Evolutionary conservation across 2,888 invertebrate species (phyloP).

Genomic region (Drosophila macrothrix): DNA sequence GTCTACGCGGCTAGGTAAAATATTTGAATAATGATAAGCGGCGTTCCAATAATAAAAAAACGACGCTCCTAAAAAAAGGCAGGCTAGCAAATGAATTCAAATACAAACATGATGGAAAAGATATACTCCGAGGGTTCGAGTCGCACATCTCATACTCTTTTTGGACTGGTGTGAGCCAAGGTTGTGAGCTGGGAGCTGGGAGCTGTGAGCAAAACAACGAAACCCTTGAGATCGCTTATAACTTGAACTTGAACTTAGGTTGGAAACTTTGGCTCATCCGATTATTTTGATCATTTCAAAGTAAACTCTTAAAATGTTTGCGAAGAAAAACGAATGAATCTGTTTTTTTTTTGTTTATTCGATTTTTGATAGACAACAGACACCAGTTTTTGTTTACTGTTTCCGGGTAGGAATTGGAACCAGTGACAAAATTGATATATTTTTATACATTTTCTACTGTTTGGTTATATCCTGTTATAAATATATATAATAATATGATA

Average conservation of each 20-base stretch:
- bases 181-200: neutral
- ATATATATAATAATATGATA: neutral
- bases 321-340: neutral
- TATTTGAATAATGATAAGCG: conserved; percentile 78
- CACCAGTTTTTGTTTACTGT: neutral
- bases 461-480: neutral
- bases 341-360: neutral
- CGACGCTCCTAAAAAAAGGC: conserved; percentile 19
- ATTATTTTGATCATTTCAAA: neutral
- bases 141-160: conserved; percentile 24
- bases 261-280: neutral
- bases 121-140: neutral
- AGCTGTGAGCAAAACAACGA: neutral
- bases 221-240: neutral
- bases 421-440: neutral
- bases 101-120: conserved; percentile 17
- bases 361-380: neutral
- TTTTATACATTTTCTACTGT: neutral
- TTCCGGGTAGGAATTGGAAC: neutral
- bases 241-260: neutral
- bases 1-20: conserved; percentile 63
- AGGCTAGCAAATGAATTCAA: conserved; percentile 37
- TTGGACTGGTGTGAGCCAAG: neutral
- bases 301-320: neutral
- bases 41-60: conserved; percentile 46